These are phyloP conservation scores for Stramonita haemastoma DNA, from an alignment of 2,888 invertebrate species.

Conservation along the genomic window DNA sequence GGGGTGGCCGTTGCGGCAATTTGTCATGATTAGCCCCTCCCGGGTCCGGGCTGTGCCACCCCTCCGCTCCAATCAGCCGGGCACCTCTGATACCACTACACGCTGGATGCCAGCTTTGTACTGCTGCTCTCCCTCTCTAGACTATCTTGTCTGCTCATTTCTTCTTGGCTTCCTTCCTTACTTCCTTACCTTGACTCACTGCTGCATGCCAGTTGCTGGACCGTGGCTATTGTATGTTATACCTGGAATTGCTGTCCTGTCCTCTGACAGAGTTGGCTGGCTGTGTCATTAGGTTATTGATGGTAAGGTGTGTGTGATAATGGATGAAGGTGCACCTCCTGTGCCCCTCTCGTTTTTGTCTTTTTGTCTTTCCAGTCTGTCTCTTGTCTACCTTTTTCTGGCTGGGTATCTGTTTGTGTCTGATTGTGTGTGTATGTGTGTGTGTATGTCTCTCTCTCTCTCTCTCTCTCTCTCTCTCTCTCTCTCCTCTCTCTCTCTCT, in stretches of 20 bases:
- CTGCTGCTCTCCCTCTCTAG: no score
- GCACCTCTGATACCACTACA: not conserved
- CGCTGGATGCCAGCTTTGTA: not conserved
- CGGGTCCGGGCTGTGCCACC: not conserved
- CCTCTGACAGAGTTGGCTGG: no score
- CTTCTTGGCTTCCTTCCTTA: not conserved
- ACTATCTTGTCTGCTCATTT: not conserved
- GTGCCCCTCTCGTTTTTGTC: no score
- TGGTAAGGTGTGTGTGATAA: not conserved
- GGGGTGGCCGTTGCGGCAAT: constrained; percentile 23
- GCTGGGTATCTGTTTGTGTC: not conserved
- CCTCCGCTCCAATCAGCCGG: constrained; percentile 24
- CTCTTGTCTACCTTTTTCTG: not conserved
- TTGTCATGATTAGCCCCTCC: constrained; percentile 35
- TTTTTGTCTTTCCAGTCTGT: not conserved
- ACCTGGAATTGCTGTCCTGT: no score
- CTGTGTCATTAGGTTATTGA: no score
- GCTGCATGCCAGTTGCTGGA: not conserved
- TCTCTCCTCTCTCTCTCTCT: not conserved
- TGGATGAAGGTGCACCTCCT: not conserved
- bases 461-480: not conserved
- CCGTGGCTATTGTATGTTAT: no score
- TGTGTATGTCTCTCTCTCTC: not conserved
- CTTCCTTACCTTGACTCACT: no score
- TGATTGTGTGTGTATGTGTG: not conserved